A percentile compares a stretch with the other conserved stretches of the same genome.
phyloP scores from a whole-genome alignment of 2,888 invertebrate species.

The Latheticus oryzae region DNA sequence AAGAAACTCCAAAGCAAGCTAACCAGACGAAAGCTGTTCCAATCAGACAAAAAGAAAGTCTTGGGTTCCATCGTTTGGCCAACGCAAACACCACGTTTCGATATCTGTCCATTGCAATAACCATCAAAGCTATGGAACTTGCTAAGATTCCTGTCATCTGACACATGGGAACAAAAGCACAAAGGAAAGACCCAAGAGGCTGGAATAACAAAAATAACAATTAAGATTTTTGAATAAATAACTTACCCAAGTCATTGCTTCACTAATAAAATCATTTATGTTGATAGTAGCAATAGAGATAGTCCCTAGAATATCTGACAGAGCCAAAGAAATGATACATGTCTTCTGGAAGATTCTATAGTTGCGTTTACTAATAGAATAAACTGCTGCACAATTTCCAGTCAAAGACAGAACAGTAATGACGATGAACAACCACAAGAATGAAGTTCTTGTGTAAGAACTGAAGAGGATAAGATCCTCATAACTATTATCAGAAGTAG shows the following conservation, averaged over 20 bases:
- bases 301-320: conserved; percentile 66
- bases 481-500: background rate
- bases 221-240: background rate
- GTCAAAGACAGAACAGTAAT: conserved; percentile 7
- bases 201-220: conserved; percentile 51
- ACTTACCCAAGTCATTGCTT: conserved; percentile 61
- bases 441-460: background rate
- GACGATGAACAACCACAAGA: conserved; percentile 2
- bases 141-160: conserved; percentile 68
- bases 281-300: conserved; percentile 55
- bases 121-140: conserved; percentile 68
- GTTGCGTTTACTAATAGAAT: conserved; percentile 57
- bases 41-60: conserved; percentile 58
- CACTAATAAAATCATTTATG: conserved; percentile 56
- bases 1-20: conserved; percentile 57
- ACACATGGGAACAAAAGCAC: conserved; percentile 67
- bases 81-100: conserved; percentile 65
- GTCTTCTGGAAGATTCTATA: conserved; percentile 67
- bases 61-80: conserved; percentile 66
- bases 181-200: conserved; percentile 66
- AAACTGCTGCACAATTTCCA: conserved; percentile 49
- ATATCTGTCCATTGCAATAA: conserved; percentile 71
- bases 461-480: background rate
- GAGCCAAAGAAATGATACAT: conserved; percentile 67
- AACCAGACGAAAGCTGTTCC: conserved; percentile 63